phyloP scores from a whole-genome alignment of 1,140 invertebrate species.

The Chironomus striatipennis region DNA sequence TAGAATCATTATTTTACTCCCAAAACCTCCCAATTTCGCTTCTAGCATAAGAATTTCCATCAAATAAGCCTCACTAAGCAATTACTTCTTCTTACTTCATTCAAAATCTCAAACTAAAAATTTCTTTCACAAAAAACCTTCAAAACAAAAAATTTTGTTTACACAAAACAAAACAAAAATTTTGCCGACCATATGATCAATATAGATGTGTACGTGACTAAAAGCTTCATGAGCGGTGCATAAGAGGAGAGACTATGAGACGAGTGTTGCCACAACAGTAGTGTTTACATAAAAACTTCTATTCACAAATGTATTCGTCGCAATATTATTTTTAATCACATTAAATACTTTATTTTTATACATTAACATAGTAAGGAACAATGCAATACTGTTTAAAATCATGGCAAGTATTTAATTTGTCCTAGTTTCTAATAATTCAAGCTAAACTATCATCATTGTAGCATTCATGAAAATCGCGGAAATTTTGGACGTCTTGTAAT shows the following conservation, averaged over 20 bases:
- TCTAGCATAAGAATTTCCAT: too few relatives aligned
- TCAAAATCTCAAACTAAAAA: too few relatives aligned
- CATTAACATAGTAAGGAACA: not conserved
- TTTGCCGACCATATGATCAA: not conserved
- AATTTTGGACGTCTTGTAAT: constrained; percentile 4
- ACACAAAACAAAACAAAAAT: not conserved
- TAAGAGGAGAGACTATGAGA: not conserved
- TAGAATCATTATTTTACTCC: too few relatives aligned
- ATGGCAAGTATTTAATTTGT: not conserved
- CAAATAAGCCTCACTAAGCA: too few relatives aligned
- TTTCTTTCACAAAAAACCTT: not conserved
- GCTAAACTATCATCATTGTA: too few relatives aligned
- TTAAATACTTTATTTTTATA: not conserved
- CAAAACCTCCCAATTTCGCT: too few relatives aligned
- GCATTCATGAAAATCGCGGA: not conserved
- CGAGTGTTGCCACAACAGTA: not conserved
- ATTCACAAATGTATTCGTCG: not conserved
- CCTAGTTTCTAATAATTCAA: too few relatives aligned
- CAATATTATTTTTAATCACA: not conserved
- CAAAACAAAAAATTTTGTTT: not conserved
- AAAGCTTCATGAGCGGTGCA: not conserved
- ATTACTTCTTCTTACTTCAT: too few relatives aligned
- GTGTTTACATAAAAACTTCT: not conserved
- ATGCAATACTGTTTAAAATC: not conserved
- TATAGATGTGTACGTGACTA: too few relatives aligned